These are phyloP conservation scores for Mesembrinibis cayennensis DNA, from an alignment of 2,113 vertebrate genomes.

Conservation along the genomic window DNA sequence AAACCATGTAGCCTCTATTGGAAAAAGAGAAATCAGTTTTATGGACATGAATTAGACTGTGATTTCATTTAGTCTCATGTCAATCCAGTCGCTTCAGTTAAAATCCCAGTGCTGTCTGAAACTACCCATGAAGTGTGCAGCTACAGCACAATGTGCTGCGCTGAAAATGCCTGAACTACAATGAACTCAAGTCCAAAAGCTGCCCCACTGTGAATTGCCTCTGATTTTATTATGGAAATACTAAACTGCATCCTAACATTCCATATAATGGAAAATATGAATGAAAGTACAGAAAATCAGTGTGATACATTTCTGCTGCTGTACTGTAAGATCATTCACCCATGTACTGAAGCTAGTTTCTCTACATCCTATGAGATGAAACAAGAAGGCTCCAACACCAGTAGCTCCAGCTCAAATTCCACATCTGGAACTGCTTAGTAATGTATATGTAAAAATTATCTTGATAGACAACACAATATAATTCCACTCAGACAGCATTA, in stretches of 20 bases:
- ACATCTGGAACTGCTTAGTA: conserved; percentile 55
- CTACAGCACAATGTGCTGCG: accelerated
- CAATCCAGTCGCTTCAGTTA: background rate
- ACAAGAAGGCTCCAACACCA: background rate
- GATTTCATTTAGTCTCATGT: background rate
- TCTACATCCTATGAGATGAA: background rate
- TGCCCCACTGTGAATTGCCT: background rate
- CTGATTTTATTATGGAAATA: background rate
- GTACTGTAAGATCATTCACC: background rate
- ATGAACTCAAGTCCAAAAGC: background rate
- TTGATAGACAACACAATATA: conserved; percentile 46
- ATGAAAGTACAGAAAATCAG: background rate
- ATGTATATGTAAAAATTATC: conserved; percentile 47
- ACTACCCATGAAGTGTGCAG: background rate
- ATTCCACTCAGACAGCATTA: conserved; percentile 13
- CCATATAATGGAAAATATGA: background rate
- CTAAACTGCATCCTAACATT: background rate
- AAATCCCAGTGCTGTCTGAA: background rate
- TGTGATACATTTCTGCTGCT: background rate
- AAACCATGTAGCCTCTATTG: background rate
- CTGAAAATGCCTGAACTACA: background rate
- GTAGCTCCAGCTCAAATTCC: conserved; percentile 4
- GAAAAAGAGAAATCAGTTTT: background rate
- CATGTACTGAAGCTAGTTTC: background rate
- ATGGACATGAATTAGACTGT: background rate